Percentiles rank a stretch among this genome's conserved stretches.
Evolutionary conservation across 2,113 vertebrate species (phyloP).

Genomic region (Catharus minimus): DNA sequence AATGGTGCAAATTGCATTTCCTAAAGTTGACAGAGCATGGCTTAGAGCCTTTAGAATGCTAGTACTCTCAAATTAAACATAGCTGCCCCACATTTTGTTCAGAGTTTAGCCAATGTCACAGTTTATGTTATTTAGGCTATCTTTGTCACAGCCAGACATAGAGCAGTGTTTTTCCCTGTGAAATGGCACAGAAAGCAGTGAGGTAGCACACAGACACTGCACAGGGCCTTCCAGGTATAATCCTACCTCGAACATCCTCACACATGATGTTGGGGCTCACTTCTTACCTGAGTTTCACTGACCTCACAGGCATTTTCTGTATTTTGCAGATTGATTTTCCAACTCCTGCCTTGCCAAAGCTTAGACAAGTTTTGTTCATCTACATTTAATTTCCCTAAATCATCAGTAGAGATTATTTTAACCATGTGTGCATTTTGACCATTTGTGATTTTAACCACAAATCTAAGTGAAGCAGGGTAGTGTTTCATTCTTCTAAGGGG

Average conservation of each 20-base stretch:
- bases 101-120: not conserved
- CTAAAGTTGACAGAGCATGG: not conserved
- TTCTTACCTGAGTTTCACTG: not conserved
- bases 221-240: not conserved
- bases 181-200: not conserved
- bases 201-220: fast-evolving
- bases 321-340: not conserved
- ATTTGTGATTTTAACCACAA: not conserved
- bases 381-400: not conserved
- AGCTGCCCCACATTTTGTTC: not conserved
- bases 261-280: not conserved
- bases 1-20: not conserved
- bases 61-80: not conserved
- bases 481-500: not conserved
- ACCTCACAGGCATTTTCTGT: not conserved
- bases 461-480: not conserved
- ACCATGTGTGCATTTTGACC: not conserved
- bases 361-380: not conserved
- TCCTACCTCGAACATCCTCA: not conserved
- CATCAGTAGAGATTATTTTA: not conserved
- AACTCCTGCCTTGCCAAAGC: not conserved
- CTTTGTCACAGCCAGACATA: not conserved
- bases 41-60: not conserved
- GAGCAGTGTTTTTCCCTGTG: not conserved
- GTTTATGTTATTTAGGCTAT: not conserved